These are phyloP conservation scores for Hystrix brachyura DNA, from an alignment of 2,113 vertebrate species.

Conservation along the genomic window DNA sequence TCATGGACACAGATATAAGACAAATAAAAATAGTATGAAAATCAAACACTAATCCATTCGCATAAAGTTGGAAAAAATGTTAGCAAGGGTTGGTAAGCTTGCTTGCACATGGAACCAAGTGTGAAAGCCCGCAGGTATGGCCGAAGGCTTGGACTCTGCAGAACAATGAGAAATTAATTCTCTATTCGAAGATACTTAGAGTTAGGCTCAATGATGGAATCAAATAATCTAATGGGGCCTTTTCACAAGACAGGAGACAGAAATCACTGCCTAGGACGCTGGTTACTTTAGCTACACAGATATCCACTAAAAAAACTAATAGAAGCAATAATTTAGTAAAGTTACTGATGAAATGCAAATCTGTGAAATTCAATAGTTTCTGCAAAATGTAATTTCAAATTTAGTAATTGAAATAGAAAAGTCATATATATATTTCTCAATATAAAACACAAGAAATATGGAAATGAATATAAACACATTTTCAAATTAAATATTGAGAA, in stretches of 20 bases:
- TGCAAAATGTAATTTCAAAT: not conserved
- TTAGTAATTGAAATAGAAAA: conserved; percentile 42
- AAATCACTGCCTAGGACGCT: not conserved
- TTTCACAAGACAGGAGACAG: not conserved
- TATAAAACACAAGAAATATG: not conserved
- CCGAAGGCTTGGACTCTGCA: not conserved
- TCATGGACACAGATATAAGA: not conserved
- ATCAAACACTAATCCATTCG: not conserved
- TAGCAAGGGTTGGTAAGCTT: not conserved
- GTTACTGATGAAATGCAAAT: not conserved
- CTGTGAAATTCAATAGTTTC: not conserved
- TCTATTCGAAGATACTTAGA: not conserved
- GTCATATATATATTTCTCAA: not conserved
- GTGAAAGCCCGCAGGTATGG: not conserved
- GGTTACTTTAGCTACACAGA: not conserved
- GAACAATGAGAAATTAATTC: not conserved
- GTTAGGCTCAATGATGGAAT: not conserved
- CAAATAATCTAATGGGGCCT: not conserved
- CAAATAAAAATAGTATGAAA: not conserved
- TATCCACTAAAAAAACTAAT: not conserved
- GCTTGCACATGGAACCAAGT: not conserved
- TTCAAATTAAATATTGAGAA: not conserved
- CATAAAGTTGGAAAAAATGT: not conserved
- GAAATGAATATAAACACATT: not conserved
- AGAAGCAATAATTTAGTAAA: not conserved